These are phyloP conservation scores for Diadumene lineata DNA, from an alignment of 92 coral and sea anemone species.

Conservation along the genomic window DNA sequence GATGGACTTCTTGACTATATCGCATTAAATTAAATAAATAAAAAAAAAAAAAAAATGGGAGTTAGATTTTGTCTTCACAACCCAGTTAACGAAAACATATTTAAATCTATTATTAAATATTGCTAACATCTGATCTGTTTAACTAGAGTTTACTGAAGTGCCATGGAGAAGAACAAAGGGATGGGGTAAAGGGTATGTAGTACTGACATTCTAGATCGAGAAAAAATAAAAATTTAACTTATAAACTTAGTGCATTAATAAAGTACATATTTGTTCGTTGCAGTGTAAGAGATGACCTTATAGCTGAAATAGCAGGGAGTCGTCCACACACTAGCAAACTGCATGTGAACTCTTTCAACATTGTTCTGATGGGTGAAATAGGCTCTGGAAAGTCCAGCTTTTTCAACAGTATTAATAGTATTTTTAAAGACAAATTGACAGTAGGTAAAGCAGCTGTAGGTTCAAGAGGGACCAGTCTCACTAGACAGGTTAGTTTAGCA, in stretches of 20 bases:
- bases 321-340: not conserved
- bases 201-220: not conserved
- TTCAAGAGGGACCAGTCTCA: constrained; percentile 13
- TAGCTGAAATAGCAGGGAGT: not conserved
- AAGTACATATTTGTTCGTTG: not conserved
- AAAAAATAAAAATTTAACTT: too few species aligned
- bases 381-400: constrained; percentile 50
- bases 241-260: not conserved
- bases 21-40: too few species aligned
- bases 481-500: constrained; percentile 33
- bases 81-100: not conserved
- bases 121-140: not conserved
- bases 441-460: constrained; percentile 23
- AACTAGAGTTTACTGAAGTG: not conserved
- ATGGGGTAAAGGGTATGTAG: not conserved
- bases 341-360: constrained; percentile 14
- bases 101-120: too few species aligned
- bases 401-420: constrained; percentile 24
- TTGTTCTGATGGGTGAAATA: constrained; percentile 35
- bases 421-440: constrained; percentile 10
- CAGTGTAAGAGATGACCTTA: constrained; percentile 5
- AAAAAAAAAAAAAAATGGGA: too few species aligned
- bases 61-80: not conserved
- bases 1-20: too few species aligned
- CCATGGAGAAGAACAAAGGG: constrained; percentile 1